A percentile compares a stretch with the other conserved stretches of the same genome.
phyloP scores from a whole-genome alignment of 1,140 invertebrate genomes.

The Acromyrmex charruanus region DNA sequence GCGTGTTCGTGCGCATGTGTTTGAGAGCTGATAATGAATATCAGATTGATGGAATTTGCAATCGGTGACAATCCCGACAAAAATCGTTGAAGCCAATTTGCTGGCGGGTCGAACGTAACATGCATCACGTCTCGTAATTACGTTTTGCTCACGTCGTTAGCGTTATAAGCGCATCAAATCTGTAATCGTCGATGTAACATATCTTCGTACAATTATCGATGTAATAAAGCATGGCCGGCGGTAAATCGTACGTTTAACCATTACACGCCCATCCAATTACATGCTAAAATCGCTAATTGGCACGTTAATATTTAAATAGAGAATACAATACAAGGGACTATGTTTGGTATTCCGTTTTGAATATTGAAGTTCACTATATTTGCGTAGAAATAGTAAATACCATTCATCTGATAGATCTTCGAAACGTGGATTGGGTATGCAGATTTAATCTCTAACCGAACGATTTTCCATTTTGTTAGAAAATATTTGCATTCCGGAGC shows the following conservation, averaged over 20 bases:
- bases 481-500: slow-evolving; percentile 15
- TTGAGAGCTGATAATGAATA: slow-evolving; percentile 56
- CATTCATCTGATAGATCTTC: slow-evolving; percentile 15
- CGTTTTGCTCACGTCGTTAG: slow-evolving; percentile 32
- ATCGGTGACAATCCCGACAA: slow-evolving; percentile 57
- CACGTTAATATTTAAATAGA: slow-evolving; percentile 56
- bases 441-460: background rate
- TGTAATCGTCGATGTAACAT: slow-evolving; percentile 52
- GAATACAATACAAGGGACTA: background rate
- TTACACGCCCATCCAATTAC: slow-evolving; percentile 37
- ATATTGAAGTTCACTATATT: slow-evolving; percentile 27
- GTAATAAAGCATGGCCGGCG: slow-evolving; percentile 21
- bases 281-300: slow-evolving; percentile 49
- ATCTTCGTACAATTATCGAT: slow-evolving; percentile 49
- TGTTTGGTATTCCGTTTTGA: slow-evolving; percentile 39
- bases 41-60: slow-evolving; percentile 62
- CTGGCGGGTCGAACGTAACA: background rate
- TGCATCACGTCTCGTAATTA: slow-evolving; percentile 39
- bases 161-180: slow-evolving; percentile 43
- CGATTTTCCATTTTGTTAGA: slow-evolving; percentile 16
- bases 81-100: slow-evolving; percentile 63
- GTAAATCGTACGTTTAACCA: slow-evolving; percentile 54
- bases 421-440: background rate
- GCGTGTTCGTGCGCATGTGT: slow-evolving; percentile 14
- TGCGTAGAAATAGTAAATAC: background rate